Evolutionary conservation across 2,113 vertebrate genomes (phyloP).

Genomic region (Butorides virescens): DNA sequence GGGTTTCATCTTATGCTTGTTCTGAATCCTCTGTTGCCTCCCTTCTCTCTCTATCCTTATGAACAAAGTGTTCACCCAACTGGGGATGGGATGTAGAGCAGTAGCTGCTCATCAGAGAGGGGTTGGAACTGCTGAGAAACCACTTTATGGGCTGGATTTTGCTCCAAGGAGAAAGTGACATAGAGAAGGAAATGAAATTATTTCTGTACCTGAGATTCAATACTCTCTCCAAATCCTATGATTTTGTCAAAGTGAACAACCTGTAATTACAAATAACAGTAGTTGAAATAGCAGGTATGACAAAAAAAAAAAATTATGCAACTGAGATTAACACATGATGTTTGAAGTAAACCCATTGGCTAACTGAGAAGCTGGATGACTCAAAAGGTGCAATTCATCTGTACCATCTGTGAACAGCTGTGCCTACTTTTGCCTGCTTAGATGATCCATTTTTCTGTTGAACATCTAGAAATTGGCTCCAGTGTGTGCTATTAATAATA

Average conservation of each 20-base stretch:
- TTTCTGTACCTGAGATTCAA: conserved; percentile 42
- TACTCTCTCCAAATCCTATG: not conserved
- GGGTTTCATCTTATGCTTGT: not conserved
- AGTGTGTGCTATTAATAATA: not conserved
- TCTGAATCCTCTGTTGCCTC: not conserved
- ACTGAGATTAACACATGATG: not conserved
- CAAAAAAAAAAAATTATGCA: not conserved
- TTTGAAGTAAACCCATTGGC: not conserved
- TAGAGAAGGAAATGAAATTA: not conserved
- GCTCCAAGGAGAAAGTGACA: not conserved
- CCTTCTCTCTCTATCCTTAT: not conserved
- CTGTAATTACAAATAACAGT: conserved; percentile 4
- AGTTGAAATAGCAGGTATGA: not conserved
- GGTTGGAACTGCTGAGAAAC: not conserved
- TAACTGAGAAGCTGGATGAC: not conserved
- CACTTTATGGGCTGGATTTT: not conserved
- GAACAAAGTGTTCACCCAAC: not conserved
- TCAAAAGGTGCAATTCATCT: not conserved
- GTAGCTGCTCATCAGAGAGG: not conserved
- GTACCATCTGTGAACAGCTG: not conserved
- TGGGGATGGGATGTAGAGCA: not conserved
- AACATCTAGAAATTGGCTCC: not conserved
- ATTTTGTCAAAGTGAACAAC: conserved; percentile 36
- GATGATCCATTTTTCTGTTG: not conserved
- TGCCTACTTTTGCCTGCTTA: not conserved